A percentile compares a stretch with the other conserved stretches of the same genome.
Conservation (phyloP, 30 jellyfish, hydroid and myxozoan species). For the Cassiopea andromeda region DNA sequence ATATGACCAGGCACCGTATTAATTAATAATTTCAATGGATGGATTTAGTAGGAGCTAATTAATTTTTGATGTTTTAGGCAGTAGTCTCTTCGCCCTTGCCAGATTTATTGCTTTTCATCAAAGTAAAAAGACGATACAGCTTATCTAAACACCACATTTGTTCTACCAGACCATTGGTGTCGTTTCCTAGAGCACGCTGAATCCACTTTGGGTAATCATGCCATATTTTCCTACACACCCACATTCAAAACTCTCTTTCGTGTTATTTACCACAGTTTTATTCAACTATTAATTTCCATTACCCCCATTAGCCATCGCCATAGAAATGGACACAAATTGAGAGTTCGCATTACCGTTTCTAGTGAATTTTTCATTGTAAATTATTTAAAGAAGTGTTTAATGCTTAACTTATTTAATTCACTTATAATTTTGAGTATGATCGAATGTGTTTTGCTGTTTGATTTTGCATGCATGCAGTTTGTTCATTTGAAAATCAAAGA, state of each 20-base stretch:
- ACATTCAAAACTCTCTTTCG: too few relatives aligned
- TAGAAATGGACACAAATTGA: not conserved
- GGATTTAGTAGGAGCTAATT: not conserved
- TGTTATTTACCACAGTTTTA: too few relatives aligned
- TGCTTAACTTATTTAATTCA: slow-evolving; percentile 34
- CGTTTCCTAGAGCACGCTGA: too few relatives aligned
- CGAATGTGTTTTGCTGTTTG: slow-evolving; percentile 6
- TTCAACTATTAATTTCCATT: too few relatives aligned
- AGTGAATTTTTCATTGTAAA: slow-evolving; percentile 28
- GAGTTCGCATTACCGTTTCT: not conserved
- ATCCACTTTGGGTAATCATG: too few relatives aligned
- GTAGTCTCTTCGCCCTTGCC: not conserved
- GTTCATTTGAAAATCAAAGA: not conserved
- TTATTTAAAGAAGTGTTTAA: slow-evolving; percentile 36
- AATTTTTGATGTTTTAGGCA: not conserved
- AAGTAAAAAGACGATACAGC: too few relatives aligned
- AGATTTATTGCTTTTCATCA: too few relatives aligned
- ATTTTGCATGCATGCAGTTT: slow-evolving; percentile 16
- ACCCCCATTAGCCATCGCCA: too few relatives aligned
- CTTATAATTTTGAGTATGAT: not conserved
- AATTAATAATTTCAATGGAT: not conserved
- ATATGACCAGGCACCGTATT: not conserved
- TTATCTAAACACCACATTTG: too few relatives aligned
- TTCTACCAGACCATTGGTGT: too few relatives aligned
- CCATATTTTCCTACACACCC: too few relatives aligned